Conservation (phyloP, 35 echinoderm and acorn worm genomes). For the Eucidaris tribuloides region DNA sequence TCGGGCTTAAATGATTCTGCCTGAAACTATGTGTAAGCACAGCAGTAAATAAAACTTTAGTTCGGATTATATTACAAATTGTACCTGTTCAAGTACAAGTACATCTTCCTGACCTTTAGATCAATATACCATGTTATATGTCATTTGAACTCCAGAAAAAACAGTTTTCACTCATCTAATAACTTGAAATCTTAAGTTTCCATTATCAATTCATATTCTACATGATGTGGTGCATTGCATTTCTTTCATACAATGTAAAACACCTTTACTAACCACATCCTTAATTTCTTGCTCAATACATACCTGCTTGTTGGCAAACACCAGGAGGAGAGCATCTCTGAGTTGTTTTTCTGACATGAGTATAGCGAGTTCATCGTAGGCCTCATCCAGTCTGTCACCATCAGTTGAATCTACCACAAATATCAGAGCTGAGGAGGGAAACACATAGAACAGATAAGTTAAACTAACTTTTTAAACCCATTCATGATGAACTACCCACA, state of each 20-base stretch:
- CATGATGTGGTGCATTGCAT: not conserved
- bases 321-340: conserved; percentile 84
- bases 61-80: not conserved
- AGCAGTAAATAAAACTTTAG: too few species aligned
- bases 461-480: too few species aligned
- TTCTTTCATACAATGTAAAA: not conserved
- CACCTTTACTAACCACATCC: not conserved
- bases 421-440: conserved; percentile 86
- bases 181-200: not conserved
- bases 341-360: conserved; percentile 97
- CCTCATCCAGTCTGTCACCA: conserved; percentile 72
- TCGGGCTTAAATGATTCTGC: too few species aligned
- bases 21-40: too few species aligned
- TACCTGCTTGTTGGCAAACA: conserved; percentile 98
- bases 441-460: too few species aligned
- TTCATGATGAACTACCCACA: too few species aligned
- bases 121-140: not conserved
- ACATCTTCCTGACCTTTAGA: not conserved
- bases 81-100: not conserved
- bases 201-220: not conserved
- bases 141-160: not conserved
- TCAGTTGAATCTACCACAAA: conserved; percentile 94
- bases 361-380: conserved; percentile 76
- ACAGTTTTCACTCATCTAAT: not conserved
- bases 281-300: not conserved